Evolutionary conservation across 2,888 invertebrate species (phyloP), one percentile per base, ranked within the genome.

Genomic region (Drosophila incognita): DNA sequence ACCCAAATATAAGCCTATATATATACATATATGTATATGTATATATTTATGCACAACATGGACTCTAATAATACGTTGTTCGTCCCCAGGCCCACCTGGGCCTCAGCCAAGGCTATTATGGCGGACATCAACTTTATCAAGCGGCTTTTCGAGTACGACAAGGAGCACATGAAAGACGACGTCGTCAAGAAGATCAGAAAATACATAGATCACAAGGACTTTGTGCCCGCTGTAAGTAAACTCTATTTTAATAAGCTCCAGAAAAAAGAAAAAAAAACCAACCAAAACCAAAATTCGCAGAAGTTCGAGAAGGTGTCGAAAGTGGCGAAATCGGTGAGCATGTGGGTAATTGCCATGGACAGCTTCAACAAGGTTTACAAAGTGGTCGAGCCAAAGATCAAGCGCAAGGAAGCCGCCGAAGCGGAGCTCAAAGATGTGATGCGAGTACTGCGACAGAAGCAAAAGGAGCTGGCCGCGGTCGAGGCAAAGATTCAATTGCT

Each of bases 331-430:
- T 98, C 98, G 11, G 96, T 98, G 94, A 98, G 98, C 82, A 95
- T 98, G 92, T 98, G 98, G 98, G 98, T 98, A 10, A 95, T 96
- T 90, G 98, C 98, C 0, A 96, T 98, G 79, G 97, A 98, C 86
- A 96, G 96, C 91, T 98, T 98, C 91, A 96, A 98, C 0, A 97
- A 96, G 93, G 96, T 98, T 0, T 97, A 96, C 92, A 95, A 95
- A 91, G 95, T 97, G 10, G 98, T 98, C 2, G 97, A 98, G 90
- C 98, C 98, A 0, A 98, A 98, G 93, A 95, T 97, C 63, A 94
- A 96, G 74, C 95, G 95, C 72, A 95, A 97, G 83, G 95, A 96
- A 89, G 95, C 94, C 71, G 98, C 98, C 0, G 96, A 98, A 82
- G 94, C 93, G 8, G 97, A 97, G 85, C 93, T 98, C 49, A 95